A percentile compares a stretch with the other conserved stretches of the same genome.
These are phyloP conservation scores for Paramuricea clavata DNA, from an alignment of 92 coral and sea anemone genomes.

Conservation along the genomic window DNA sequence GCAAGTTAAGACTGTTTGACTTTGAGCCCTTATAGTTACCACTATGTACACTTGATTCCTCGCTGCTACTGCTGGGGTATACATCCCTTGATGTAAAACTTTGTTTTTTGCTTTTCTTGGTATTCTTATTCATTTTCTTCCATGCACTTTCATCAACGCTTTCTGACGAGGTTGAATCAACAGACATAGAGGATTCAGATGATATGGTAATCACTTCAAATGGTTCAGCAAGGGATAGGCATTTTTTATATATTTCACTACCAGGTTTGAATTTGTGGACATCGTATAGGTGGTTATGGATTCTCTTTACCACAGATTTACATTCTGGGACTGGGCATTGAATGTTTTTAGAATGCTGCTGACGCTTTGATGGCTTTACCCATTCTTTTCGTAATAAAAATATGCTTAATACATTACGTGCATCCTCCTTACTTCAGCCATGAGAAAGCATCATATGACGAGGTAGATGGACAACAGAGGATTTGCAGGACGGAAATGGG, in stretches of 20 bases:
- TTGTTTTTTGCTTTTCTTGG: background rate
- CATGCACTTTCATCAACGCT: background rate
- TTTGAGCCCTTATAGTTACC: too few species aligned
- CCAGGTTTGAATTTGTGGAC: conserved; percentile 4
- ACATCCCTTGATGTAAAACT: background rate
- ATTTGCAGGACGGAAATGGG: too few species aligned
- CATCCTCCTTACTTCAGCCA: too few species aligned
- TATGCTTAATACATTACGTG: too few species aligned
- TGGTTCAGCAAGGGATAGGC: background rate
- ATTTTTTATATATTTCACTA: background rate
- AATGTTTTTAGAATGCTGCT: background rate
- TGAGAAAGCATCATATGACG: too few species aligned
- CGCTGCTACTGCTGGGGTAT: conserved; percentile 4
- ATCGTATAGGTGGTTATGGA: background rate
- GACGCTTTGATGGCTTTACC: too few species aligned
- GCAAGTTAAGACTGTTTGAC: too few species aligned
- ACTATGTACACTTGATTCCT: background rate
- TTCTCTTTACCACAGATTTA: background rate
- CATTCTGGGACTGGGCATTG: background rate
- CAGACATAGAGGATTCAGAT: background rate
- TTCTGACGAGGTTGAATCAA: background rate
- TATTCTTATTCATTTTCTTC: background rate
- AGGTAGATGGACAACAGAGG: too few species aligned
- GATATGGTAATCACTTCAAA: background rate
- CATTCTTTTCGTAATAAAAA: too few species aligned